These are phyloP conservation scores for Trachemys scripta DNA, from an alignment of 2,113 vertebrate species.

Conservation along the genomic window DNA sequence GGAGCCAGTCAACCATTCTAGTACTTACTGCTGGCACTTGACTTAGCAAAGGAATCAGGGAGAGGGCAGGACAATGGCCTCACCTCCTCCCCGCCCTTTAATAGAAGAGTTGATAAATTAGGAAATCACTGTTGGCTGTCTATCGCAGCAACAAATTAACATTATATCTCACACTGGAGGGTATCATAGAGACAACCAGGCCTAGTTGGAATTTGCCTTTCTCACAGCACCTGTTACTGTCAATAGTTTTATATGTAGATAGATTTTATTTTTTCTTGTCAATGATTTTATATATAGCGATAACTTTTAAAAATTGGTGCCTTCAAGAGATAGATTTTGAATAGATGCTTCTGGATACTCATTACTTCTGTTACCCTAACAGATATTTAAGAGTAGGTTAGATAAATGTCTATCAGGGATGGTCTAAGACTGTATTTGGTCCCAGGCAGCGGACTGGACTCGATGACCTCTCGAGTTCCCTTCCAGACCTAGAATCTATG, in stretches of 20 bases:
- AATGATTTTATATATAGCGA: background rate
- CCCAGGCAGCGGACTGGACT: no score
- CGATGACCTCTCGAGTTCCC: no score
- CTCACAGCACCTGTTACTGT: background rate
- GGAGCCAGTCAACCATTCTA: background rate
- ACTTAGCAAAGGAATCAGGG: background rate
- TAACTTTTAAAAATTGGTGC: background rate
- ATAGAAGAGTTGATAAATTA: background rate
- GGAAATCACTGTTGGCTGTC: background rate
- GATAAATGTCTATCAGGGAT: no score
- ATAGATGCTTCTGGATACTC: no score
- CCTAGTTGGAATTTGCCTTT: background rate
- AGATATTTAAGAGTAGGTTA: background rate
- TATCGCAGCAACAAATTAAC: slow-evolving; percentile 5
- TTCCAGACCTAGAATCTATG: no score
- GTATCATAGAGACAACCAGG: background rate
- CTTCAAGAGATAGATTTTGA: background rate
- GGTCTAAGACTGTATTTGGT: no score
- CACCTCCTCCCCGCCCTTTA: background rate
- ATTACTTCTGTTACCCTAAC: no score
- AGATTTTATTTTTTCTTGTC: background rate
- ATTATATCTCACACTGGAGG: background rate
- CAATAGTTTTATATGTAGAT: background rate
- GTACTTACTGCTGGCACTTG: background rate
- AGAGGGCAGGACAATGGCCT: background rate